Evolutionary conservation across 2,797 vertebrate genomes (phyloP).

Genomic region (Danio aesculapii): DNA sequence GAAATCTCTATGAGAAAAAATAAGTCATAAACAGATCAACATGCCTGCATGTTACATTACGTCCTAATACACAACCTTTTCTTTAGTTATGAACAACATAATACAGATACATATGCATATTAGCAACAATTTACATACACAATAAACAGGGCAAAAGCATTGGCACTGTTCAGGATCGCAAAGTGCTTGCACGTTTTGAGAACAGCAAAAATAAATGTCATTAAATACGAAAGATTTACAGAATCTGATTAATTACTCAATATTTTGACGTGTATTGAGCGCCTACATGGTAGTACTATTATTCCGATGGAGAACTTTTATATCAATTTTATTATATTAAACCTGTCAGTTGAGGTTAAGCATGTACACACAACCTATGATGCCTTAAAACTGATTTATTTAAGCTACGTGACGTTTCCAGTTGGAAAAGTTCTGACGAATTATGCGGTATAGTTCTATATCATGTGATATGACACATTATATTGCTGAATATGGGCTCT

Average conservation of each 20-base stretch:
- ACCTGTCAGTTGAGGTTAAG: constrained; percentile 5
- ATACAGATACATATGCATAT: constrained; percentile 49
- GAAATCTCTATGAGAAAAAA: constrained; percentile 32
- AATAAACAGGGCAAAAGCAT: constrained; percentile 72
- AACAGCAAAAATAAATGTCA: constrained; percentile 16
- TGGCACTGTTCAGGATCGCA: constrained; percentile 78
- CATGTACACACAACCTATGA: not conserved
- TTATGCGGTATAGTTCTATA: no score
- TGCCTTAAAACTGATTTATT: not conserved
- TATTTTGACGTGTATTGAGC: not conserved
- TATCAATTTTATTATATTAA: constrained; percentile 12
- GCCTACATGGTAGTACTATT: not conserved
- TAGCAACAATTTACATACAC: constrained; percentile 54
- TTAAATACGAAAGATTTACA: constrained; percentile 4
- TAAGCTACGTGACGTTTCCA: constrained; percentile 6
- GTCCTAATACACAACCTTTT: constrained; percentile 66
- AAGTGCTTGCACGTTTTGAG: constrained; percentile 37
- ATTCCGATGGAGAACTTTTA: not conserved
- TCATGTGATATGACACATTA: no score
- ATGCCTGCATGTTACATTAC: constrained; percentile 82
- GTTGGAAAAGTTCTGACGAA: not conserved
- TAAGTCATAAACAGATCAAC: constrained; percentile 72
- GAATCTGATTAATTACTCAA: constrained; percentile 8
- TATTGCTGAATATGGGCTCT: constrained; percentile 14
- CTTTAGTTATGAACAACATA: constrained; percentile 68